Conservation (phyloP, 2,797 vertebrate species). For the Euphonia xanthogaster region DNA sequence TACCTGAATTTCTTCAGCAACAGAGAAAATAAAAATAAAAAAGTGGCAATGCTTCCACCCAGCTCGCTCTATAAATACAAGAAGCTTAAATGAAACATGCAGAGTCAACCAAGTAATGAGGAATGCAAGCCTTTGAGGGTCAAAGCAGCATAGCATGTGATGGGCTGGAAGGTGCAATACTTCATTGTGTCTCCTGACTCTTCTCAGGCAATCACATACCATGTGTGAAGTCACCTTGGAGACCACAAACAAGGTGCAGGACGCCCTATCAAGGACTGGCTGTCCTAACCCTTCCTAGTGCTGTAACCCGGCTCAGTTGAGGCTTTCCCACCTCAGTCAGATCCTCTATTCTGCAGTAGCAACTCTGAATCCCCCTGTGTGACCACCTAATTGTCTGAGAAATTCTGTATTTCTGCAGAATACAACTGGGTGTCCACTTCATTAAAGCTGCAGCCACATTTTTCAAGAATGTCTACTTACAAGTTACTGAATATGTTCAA, state of each 20-base stretch:
- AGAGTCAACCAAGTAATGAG: background rate
- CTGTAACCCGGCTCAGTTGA: background rate
- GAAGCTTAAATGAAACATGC: background rate
- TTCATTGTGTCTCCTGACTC: background rate
- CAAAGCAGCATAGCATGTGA: background rate
- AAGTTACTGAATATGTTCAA: background rate
- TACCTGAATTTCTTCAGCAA: background rate
- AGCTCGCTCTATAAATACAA: background rate
- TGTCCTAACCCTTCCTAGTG: background rate
- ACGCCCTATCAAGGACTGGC: background rate
- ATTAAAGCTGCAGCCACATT: background rate
- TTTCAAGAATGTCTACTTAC: background rate
- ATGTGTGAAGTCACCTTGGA: background rate
- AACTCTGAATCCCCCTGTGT: background rate
- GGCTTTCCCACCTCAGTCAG: background rate
- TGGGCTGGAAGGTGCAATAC: background rate
- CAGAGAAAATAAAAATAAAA: background rate
- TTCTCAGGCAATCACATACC: background rate
- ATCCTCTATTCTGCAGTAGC: background rate
- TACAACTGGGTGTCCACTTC: background rate
- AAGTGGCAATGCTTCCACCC: background rate
- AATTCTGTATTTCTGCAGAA: background rate
- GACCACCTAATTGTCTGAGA: background rate
- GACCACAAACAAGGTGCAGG: background rate
- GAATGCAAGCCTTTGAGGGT: background rate